Evolutionary conservation across 1,140 invertebrate species (phyloP), one percentile per base, ranked within the genome.

Genomic region (Venustaconcha ellipsiformis): DNA sequence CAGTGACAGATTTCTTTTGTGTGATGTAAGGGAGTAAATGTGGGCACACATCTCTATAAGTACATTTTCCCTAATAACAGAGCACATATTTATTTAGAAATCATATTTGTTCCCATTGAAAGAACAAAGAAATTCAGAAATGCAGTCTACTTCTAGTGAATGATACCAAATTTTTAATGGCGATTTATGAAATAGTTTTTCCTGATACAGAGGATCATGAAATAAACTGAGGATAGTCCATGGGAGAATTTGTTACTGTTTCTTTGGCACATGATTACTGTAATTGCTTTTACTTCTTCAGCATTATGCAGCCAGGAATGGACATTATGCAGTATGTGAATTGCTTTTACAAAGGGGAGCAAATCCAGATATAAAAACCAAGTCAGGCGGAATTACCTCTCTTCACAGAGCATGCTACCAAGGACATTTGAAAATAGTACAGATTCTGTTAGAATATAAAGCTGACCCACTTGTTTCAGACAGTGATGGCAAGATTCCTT

Each of bases 231-330:
- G n/a, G 20, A 18, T 30, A 69, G 13, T 17, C 63, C 60, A 57
- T 58, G 23, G 1, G 48, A 58, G 23, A 18, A 14, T 15, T 20
- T 15, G 2, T 68, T 65, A 14, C 13, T 18, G 57, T 58, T 74
- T 17, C 8, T 23, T 11, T 37, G 18, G 58, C 56, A 59, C 15
- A 23, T 69, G 14, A 20, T n/a, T 14, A n/a, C 2, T 30, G 18
- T 26, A 56, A 30, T 55, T n/a, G 70, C 26, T 68, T 26, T 20
- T 69, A 62, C 67, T 66, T 79, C 75, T 65, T 93, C 94, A 73
- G 80, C 96, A 97, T 89, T 97, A 97, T 92, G 95, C 95, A 23
- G 93, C 95, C 59, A 92, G 96, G 62, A 94, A 93, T 89, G 95
- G 95, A 20, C 92, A 95, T 83, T 83, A 91, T 15, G 87, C 93